Base-by-base conservation (phyloP, 1,140 invertebrate genomes). In the Trypoxylus dichotomus region DNA sequence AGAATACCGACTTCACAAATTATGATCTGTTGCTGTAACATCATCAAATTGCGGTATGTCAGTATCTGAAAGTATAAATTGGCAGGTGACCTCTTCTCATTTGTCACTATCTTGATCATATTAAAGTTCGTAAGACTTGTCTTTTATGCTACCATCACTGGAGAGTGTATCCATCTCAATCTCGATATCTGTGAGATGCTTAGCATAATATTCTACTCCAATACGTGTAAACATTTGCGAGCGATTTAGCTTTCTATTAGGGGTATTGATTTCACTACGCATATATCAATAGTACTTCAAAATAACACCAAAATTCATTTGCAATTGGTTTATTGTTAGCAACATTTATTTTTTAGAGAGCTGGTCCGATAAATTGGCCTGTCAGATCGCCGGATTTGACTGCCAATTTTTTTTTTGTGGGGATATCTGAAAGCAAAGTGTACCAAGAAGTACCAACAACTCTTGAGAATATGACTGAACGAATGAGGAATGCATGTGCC, bases 271-370 rank as follows among this genome's bases (percentile, higher is more conserved):
- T n/a, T n/a, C n/a, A 60, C 58, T 60, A 60, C 58, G 7, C 21
- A 2, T 60, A 60, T 60, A 60, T 15, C n/a, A 60, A 60, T 7
- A 24, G 58, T n/a, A n/a, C 8, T 60, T 60, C n/a, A 60, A 13
- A 60, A 60, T 60, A 60, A 60, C 21, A 60, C 58, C 58, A 60
- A 60, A 19, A 60, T 60, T 60, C n/a, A n/a, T n/a, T n/a, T n/a
- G n/a, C n/a, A n/a, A n/a, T n/a, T n/a, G n/a, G n/a, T n/a, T n/a
- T n/a, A n/a, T n/a, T n/a, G n/a, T n/a, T n/a, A n/a, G n/a, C n/a
- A n/a, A n/a, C n/a, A n/a, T n/a, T n/a, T n/a, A n/a, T n/a, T n/a
- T n/a, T n/a, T n/a, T n/a, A n/a, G n/a, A n/a, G n/a, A n/a, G n/a
- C n/a, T n/a, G n/a, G n/a, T n/a, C n/a, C n/a, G n/a, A n/a, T n/a